phyloP scores from a whole-genome alignment of 2,113 vertebrate species.

The Pantherophis guttatus region DNA sequence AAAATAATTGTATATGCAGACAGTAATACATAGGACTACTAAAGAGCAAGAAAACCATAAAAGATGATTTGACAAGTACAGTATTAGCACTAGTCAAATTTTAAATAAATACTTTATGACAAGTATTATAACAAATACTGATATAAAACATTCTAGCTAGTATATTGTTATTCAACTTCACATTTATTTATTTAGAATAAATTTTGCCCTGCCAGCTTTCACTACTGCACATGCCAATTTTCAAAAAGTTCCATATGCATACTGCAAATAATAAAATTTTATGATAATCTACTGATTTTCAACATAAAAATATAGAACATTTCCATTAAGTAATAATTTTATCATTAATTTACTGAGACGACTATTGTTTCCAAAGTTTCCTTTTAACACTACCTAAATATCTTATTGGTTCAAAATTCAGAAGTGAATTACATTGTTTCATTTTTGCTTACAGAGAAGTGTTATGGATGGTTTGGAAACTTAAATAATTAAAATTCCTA shows the following conservation, averaged over 20 bases:
- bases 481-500: neutral
- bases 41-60: neutral
- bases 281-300: neutral
- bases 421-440: neutral
- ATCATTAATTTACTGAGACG: neutral
- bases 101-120: neutral
- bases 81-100: neutral
- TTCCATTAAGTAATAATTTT: neutral
- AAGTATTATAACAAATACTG: neutral
- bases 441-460: neutral
- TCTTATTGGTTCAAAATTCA: neutral
- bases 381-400: neutral
- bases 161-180: neutral
- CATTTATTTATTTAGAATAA: neutral
- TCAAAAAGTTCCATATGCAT: neutral
- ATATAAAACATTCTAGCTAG: neutral
- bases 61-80: neutral
- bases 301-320: neutral
- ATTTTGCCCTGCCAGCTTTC: neutral
- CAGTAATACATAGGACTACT: neutral
- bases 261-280: accelerated
- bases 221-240: neutral
- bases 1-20: neutral
- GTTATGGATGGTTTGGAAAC: neutral
- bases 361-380: neutral